Evolutionary conservation across 1,140 invertebrate genomes (phyloP), one percentile per base, ranked within the genome.

Genomic region (Spodoptera frugiperda): DNA sequence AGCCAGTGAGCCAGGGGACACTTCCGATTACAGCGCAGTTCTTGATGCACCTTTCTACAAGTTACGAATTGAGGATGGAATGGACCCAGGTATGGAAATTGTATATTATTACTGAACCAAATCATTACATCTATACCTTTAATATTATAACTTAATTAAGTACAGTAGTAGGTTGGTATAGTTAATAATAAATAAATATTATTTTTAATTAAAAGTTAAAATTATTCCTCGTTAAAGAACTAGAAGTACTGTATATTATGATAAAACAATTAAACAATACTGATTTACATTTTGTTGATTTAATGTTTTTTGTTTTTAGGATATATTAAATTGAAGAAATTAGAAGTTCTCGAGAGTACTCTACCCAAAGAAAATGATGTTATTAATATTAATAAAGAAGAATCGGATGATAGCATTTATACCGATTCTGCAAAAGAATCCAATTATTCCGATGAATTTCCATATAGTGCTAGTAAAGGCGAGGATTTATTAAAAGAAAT

Each of bases 31-130:
- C 75, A 95, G 95, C 67, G 95, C 91, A 3, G 93, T 96, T 48
- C 94, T 95, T n/a, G 95, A 96, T 84, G 95, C 95, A 3, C 93
- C 95, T 0, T 95, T 94, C 57, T 96, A 96, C 84, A 96, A 96
- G 80, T 95, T 97, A 73, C 89, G 95, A 19, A 94, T 97, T 59
- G 96, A 97, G 89, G 94, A 95, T 59, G 94, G 95, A 53, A 91
- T 95, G 76, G 92, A 95, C 79, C 85, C 95, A 93, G 95, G 96
- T 96, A 91, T 81, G 48, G 63, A 15, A 54, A 5, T 46, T n/a
- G 8, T 30, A 30, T 15, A 12, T 6, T n/a, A 5, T 17, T 15
- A 33, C 25, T 25, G 30, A 59, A 33, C 8, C 19, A 57, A 57
- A 25, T 3, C 54, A 55, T 57, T 4, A n/a, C 5, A 25, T 2